Evolutionary conservation across 1,140 invertebrate genomes (phyloP).

Genomic region (Euglossa dilemma): DNA sequence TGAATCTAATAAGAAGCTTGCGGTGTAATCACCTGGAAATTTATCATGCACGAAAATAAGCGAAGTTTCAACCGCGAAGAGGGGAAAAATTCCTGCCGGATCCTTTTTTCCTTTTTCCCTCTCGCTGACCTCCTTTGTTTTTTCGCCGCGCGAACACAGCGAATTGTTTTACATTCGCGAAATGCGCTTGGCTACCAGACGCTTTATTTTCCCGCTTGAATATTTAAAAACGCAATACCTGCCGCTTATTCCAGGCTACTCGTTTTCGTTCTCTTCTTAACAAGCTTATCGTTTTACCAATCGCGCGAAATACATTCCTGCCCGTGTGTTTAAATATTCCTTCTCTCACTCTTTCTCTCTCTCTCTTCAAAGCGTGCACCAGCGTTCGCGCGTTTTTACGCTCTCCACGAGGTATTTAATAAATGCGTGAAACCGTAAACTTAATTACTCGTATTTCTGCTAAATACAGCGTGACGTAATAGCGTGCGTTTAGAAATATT

Average conservation of each 20-base stretch:
- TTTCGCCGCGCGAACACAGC: not conserved
- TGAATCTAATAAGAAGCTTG: conserved; percentile 71
- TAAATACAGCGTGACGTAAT: too few relatives aligned
- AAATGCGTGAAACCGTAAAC: too few relatives aligned
- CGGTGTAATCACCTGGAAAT: conserved; percentile 71
- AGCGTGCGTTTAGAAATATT: too few relatives aligned
- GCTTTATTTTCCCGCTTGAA: not conserved
- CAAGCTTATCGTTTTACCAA: conserved; percentile 15
- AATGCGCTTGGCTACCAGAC: not conserved
- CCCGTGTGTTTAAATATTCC: too few relatives aligned
- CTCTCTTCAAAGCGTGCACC: too few relatives aligned
- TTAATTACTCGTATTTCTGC: too few relatives aligned
- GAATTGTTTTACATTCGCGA: conserved; percentile 38
- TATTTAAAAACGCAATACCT: conserved; percentile 12
- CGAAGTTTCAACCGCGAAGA: conserved; percentile 20
- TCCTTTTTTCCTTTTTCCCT: conserved; percentile 35
- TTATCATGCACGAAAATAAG: conserved; percentile 71
- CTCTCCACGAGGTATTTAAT: too few relatives aligned
- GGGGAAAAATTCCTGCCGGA: conserved; percentile 52
- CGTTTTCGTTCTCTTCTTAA: not conserved
- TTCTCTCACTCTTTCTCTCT: too few relatives aligned
- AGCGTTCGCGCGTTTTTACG: too few relatives aligned
- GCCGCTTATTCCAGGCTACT: not conserved
- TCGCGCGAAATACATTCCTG: not conserved
- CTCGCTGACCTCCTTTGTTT: not conserved